phyloP scores from a whole-genome alignment of 2,888 invertebrate genomes.

The Norana najaformis region DNA sequence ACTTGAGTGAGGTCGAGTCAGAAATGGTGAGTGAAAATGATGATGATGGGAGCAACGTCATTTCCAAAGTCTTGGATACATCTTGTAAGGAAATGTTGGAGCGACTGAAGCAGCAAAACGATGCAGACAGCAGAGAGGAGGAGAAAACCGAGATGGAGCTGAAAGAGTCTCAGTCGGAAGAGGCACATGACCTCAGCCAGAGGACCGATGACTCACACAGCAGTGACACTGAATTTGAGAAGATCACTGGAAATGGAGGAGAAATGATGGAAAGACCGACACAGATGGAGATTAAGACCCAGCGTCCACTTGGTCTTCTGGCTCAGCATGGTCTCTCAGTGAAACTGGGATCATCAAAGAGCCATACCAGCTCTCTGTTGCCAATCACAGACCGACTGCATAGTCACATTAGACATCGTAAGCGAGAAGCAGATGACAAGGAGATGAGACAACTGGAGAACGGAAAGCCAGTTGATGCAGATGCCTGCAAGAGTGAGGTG shows the following conservation, averaged over 20 bases:
- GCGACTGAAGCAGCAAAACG: not conserved
- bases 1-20: conserved; percentile 32
- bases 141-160: not conserved
- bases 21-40: conserved; percentile 25
- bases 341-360: conserved; percentile 25
- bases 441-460: not conserved
- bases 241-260: conserved; percentile 47
- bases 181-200: not conserved
- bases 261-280: not conserved
- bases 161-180: not conserved
- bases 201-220: not conserved
- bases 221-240: not conserved
- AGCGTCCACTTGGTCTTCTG: conserved; percentile 44
- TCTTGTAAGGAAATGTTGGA: not conserved
- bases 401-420: not conserved
- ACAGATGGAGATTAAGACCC: conserved; percentile 45
- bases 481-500: not conserved
- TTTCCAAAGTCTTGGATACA: not conserved
- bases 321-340: conserved; percentile 46
- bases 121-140: not conserved
- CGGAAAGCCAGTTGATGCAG: conserved; percentile 8
- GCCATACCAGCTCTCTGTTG: not conserved
- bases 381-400: not conserved
- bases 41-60: conserved; percentile 27
- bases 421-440: not conserved